Base-by-base conservation (phyloP, 1,140 invertebrate genomes). In the Polypedilum vanderplanki region DNA sequence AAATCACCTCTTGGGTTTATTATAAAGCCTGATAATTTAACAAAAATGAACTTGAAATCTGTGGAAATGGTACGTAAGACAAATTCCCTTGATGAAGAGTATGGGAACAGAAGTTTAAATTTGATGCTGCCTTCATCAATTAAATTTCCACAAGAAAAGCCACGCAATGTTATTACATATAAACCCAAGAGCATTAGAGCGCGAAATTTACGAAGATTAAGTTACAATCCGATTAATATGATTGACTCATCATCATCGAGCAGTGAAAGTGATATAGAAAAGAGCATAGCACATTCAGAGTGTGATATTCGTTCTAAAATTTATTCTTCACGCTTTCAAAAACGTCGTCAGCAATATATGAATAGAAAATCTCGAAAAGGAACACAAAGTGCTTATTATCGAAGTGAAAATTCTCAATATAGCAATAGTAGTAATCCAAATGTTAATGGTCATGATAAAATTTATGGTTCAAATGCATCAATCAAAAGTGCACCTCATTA, bases 201-300 rank as follows among this genome's bases (percentile, higher is more conserved):
- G 33, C 79, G 86, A 17, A 87, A 86, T 20, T 76, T 86, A 5
- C 79, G 86, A 7, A 79, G 86, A 7, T 82, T 86, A 74, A 86
- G 85, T 40, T 87, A 87, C 77, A 87, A 87, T 80, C 86, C 86
- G 15, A 84, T 80, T 81, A 82, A 76, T 78, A 81, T 81, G 74
- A 80, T 84, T 78, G 79, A 84, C 74, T 79, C 85, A 80, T 81
- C 79, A 18, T 83, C 82, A 0, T 76, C 77, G 15, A 81, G 79
- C 75, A 81, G 80, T 33, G 82, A 83, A 12, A 75, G 77, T 77
- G 76, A 75, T 2, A 75, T 74, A 33, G 81, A 83, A 75, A 80
- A 79, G 3, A 83, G 79, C 64, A 75, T 84, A 73, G 83, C 83
- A 0, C 80, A 83, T 22, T 84, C 83, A 18, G 83, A 84, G 76